Evolutionary conservation across 1,140 invertebrate species (phyloP), one percentile per base, ranked within the genome.

Genomic region (Panagrolaimus sp.): DNA sequence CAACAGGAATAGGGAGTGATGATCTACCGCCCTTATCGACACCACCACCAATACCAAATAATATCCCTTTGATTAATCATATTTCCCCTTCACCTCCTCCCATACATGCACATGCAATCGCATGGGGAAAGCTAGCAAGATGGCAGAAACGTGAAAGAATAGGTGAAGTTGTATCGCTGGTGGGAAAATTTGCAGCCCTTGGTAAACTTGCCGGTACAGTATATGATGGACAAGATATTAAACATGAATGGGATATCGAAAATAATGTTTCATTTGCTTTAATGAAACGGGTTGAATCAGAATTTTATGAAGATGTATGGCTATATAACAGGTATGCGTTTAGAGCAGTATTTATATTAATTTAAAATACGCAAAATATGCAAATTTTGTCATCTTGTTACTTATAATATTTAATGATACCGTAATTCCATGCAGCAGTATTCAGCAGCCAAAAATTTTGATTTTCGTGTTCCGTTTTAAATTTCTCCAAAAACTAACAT

Each of bases 171-270:
- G 75, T 83, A 13, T 45, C 75, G 31, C 65, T 82, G 38, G 69
- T 77, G 31, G 80, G 80, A 11, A 70, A 78, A 62, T 82, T 82
- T 66, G 79, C 76, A n/a, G 81, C 80, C 42, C 68, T 82, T 13
- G 80, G 80, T 9, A 61, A 71, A 63, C 63, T 82, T n/a, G 81
- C 80, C 11, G 75, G 75, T 61, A 74, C 79, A 46, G 80, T 82
- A 9, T 75, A 73, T 43, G 76, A 78, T 65, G 76, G 73, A 13
- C 78, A 81, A 66, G 70, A 75, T 61, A 74, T 79, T 31, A 71
- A 75, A 57, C 48, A 27, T 46, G 71, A 74, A 13, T 82, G 80
- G 80, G 80, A 82, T 71, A n/a, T 81, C 5, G 68, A 79, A 23
- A 82, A 82, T 65, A 66, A 79, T 38, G 71, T 71, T 43, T 76